These are phyloP conservation scores for Lasioglossum pauxillum DNA, from an alignment of 2,888 invertebrate genomes.

Conservation along the genomic window DNA sequence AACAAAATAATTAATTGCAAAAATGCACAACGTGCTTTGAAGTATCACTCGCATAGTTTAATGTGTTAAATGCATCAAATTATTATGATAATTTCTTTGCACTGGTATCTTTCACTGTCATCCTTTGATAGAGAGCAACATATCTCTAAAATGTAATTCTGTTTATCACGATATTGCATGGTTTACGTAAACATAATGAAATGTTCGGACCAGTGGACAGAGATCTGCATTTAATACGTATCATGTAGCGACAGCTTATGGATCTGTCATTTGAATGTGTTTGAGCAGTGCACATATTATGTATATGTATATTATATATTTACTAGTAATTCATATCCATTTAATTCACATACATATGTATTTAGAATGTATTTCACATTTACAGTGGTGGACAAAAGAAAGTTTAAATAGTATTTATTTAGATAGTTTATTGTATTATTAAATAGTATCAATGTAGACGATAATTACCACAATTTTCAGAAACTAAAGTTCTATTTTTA, in stretches of 20 bases:
- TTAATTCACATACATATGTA: neutral
- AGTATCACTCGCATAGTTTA: no score
- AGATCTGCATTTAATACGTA: conserved; percentile 31
- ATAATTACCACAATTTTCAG: no score
- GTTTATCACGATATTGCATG: conserved; percentile 14
- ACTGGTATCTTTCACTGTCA: neutral
- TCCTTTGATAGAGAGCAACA: neutral
- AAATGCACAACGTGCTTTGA: no score
- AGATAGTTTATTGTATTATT: no score
- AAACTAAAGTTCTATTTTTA: no score
- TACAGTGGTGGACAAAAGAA: neutral
- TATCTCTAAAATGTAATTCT: conserved; percentile 19
- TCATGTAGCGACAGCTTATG: conserved; percentile 6
- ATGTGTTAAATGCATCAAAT: no score
- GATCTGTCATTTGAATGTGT: conserved; percentile 17
- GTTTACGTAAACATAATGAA: conserved; percentile 43
- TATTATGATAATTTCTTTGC: neutral
- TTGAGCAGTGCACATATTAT: neutral
- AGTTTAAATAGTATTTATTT: neutral
- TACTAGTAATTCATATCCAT: neutral
- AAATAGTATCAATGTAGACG: no score
- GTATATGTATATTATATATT: neutral
- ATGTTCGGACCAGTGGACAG: neutral
- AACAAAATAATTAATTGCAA: no score
- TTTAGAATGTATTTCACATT: neutral